Conservation (phyloP, 1,140 invertebrate genomes). For the Micrasema longulum region DNA sequence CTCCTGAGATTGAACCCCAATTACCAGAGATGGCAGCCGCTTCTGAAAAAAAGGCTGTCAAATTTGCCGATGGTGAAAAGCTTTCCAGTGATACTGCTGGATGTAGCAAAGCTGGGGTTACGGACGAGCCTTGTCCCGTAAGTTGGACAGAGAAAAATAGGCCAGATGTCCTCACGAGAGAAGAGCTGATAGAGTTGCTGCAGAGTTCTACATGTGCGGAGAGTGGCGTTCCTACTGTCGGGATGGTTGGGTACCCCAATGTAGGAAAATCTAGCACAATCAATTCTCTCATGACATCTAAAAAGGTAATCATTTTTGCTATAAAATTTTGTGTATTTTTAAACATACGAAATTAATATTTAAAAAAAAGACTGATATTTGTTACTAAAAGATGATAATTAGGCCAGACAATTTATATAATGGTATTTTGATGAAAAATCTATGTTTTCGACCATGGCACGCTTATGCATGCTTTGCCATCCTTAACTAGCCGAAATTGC, state of each 20-base stretch:
- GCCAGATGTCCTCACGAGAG: constrained; percentile 69
- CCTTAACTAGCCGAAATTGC: too few species aligned
- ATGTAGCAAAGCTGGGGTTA: neutral
- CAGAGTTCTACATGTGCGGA: constrained; percentile 73
- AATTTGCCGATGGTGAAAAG: constrained; percentile 12
- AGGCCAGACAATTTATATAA: too few species aligned
- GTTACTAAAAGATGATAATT: too few species aligned
- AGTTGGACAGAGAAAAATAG: constrained; percentile 58
- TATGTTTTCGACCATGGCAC: too few species aligned
- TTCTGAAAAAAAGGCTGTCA: constrained; percentile 16
- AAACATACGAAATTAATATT: too few species aligned
- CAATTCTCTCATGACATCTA: constrained; percentile 89
- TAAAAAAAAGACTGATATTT: too few species aligned
- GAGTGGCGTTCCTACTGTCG: constrained; percentile 80
- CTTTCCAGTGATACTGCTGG: neutral
- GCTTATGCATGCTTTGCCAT: too few species aligned
- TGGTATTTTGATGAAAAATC: too few species aligned
- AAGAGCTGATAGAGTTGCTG: constrained; percentile 77
- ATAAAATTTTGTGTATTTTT: too few species aligned
- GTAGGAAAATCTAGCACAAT: constrained; percentile 99
- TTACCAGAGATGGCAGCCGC: neutral
- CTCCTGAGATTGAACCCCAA: constrained; percentile 56
- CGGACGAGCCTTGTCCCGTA: neutral
- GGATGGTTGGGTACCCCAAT: constrained; percentile 98
- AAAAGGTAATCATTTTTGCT: constrained; percentile 77